Evolutionary conservation across 2,797 vertebrate species (phyloP).

Genomic region (Gallirallus australis): DNA sequence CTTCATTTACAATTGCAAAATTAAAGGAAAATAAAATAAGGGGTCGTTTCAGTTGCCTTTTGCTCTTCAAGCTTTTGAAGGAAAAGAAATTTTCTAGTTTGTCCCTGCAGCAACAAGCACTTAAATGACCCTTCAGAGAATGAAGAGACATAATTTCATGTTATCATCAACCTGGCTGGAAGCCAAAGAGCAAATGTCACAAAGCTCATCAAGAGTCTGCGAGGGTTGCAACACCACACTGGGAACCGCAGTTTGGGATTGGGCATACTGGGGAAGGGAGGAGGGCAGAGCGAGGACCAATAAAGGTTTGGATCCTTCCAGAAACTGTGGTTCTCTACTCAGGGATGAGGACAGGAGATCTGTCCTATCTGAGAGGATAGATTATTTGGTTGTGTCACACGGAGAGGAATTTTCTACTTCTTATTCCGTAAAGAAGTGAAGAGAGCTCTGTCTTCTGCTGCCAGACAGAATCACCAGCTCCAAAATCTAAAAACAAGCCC

Average conservation of each 20-base stretch:
- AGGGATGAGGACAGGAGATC: neutral
- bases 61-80: neutral
- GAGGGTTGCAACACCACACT: neutral
- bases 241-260: neutral
- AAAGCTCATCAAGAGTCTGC: neutral
- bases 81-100: neutral
- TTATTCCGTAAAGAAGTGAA: neutral
- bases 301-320: neutral
- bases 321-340: neutral
- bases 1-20: neutral
- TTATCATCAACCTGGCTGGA: constrained; percentile 22
- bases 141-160: neutral
- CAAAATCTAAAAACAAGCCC: constrained; percentile 3
- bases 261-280: neutral
- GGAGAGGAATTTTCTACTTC: neutral
- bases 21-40: neutral
- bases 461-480: neutral
- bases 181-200: constrained; percentile 41
- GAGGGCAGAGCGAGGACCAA: neutral
- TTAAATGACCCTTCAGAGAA: neutral
- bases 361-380: neutral
- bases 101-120: neutral
- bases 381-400: neutral
- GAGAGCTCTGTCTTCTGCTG: neutral
- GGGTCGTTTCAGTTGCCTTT: neutral